phyloP scores from a whole-genome alignment of 2,113 vertebrate species.

The Bujurquina vittata region DNA sequence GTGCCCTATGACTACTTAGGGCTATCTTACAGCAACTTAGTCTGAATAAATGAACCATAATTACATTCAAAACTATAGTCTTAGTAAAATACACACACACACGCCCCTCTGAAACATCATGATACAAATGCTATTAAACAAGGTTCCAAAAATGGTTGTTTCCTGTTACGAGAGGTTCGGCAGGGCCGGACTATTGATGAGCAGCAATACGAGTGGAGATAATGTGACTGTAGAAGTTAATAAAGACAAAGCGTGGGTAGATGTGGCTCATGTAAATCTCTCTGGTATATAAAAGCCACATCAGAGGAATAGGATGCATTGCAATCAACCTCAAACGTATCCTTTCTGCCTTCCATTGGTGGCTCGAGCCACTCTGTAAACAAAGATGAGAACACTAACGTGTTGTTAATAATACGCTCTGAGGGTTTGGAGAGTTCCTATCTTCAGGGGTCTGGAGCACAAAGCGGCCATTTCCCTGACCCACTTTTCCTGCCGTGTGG shows the following conservation, averaged over 20 bases:
- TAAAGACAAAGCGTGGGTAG: constrained; percentile 17
- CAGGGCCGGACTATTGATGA: not conserved
- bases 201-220: constrained; percentile 2
- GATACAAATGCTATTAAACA: not conserved
- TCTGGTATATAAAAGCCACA: not conserved
- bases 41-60: not conserved
- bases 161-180: not conserved
- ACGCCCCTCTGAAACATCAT: not conserved
- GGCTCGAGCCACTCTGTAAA: not conserved
- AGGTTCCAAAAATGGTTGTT: fast-evolving
- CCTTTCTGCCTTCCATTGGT: constrained; percentile 13
- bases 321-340: constrained; percentile 14
- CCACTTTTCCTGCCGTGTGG: constrained; percentile 71
- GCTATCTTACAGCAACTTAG: too few relatives aligned
- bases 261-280: constrained; percentile 24
- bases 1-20: too few relatives aligned
- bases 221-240: constrained; percentile 10
- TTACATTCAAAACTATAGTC: not conserved
- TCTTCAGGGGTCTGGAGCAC: constrained; percentile 49
- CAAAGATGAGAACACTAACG: constrained; percentile 8
- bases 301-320: not conserved
- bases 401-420: constrained; percentile 21
- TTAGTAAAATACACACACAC: not conserved
- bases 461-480: constrained; percentile 73
- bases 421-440: constrained; percentile 23